A percentile compares a stretch with the other conserved stretches of the same genome.
phyloP scores from a whole-genome alignment of 2,113 vertebrate genomes.

The Siniperca knerii region DNA sequence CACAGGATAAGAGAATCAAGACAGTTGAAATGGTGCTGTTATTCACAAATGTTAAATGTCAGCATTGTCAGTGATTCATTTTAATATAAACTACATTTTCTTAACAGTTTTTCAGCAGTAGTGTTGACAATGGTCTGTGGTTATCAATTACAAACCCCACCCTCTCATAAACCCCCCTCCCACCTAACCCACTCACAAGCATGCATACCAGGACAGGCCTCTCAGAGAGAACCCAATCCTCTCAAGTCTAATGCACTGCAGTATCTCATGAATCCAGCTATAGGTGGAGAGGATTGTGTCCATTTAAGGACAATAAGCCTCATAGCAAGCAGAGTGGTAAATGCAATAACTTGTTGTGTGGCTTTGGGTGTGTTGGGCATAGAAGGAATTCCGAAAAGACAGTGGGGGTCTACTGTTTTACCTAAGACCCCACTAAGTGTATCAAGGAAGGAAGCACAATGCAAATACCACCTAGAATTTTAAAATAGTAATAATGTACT shows the following conservation, averaged over 20 bases:
- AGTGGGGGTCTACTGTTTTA: background rate
- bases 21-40: background rate
- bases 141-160: too few relatives aligned
- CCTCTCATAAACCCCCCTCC: too few relatives aligned
- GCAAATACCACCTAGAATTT: too few relatives aligned
- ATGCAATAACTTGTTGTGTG: background rate
- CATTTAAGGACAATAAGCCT: conserved; percentile 4
- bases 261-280: conserved; percentile 6
- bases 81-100: background rate
- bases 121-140: too few relatives aligned
- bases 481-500: too few relatives aligned
- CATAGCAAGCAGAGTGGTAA: background rate
- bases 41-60: too few relatives aligned
- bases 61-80: background rate
- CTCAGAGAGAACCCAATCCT: conserved; percentile 10
- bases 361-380: background rate
- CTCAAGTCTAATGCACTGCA: background rate
- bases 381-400: background rate
- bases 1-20: background rate
- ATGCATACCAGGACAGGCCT: background rate
- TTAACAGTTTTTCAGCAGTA: background rate
- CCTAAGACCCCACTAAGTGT: background rate
- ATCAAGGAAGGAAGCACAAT: too few relatives aligned
- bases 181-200: too few relatives aligned
- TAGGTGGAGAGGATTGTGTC: background rate